Evolutionary conservation across 2,888 invertebrate species (phyloP).

Genomic region (Papilio protenor): DNA sequence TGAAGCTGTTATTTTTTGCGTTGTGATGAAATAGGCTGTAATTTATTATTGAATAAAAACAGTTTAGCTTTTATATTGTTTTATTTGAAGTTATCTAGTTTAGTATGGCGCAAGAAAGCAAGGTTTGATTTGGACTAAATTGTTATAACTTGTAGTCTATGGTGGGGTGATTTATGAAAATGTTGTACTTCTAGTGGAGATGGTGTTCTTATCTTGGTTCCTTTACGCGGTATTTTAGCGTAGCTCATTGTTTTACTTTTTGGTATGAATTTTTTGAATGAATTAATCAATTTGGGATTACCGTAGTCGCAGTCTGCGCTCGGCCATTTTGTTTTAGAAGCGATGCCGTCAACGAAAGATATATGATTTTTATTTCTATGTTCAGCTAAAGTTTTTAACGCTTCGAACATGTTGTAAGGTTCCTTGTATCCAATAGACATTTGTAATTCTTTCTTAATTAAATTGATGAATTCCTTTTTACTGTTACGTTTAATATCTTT

Average conservation of each 20-base stretch:
- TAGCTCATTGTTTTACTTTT: not conserved
- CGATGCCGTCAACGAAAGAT: conserved; percentile 5
- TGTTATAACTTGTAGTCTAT: conserved; percentile 1
- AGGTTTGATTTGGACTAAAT: not conserved
- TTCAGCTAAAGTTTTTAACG: not conserved
- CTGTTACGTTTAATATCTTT: conserved; percentile 1
- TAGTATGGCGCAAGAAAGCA: too few species aligned
- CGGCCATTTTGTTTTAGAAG: not conserved
- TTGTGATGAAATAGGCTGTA: not conserved
- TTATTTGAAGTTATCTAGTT: not conserved
- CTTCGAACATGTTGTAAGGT: conserved; percentile 29
- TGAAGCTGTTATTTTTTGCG: not conserved
- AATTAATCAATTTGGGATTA: conserved; percentile 11
- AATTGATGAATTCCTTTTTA: conserved; percentile 32
- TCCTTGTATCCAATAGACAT: not conserved
- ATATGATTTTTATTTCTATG: not conserved
- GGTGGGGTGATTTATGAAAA: not conserved
- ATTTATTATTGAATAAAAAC: not conserved
- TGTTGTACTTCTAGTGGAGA: not conserved
- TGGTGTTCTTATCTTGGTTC: not conserved
- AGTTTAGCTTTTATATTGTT: not conserved
- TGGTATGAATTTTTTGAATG: not conserved
- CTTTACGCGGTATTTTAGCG: not conserved
- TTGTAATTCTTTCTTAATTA: conserved; percentile 32
- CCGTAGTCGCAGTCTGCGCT: conserved; percentile 18